A percentile compares a stretch with the other conserved stretches of the same genome.
phyloP scores from a whole-genome alignment of 1,140 invertebrate species.

The Papilio machaon region DNA sequence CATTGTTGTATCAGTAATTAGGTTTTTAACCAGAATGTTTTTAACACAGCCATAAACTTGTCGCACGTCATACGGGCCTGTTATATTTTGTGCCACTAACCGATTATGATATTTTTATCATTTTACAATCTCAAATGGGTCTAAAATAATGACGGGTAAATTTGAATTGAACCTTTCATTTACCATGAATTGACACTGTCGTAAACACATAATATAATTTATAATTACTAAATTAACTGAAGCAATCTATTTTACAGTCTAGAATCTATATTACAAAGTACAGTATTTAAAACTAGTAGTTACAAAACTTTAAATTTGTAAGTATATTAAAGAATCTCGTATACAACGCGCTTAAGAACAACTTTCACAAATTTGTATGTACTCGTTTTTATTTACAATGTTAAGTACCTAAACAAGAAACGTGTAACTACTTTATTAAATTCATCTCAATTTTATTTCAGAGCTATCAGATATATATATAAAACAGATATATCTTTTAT shows the following conservation, averaged over 20 bases:
- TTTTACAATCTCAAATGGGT: background rate
- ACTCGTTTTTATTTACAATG: background rate
- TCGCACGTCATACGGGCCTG: constrained; percentile 10
- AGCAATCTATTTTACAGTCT: too few relatives aligned
- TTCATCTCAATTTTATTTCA: background rate
- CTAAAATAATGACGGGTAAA: background rate
- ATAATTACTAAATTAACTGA: too few relatives aligned
- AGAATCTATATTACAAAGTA: too few relatives aligned
- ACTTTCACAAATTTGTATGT: constrained; percentile 17
- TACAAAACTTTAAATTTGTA: constrained; percentile 1
- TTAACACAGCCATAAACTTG: background rate
- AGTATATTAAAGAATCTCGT: background rate
- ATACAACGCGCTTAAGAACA: background rate
- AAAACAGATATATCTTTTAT: background rate
- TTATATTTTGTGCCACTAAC: background rate
- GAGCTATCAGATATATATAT: background rate
- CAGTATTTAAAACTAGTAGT: background rate
- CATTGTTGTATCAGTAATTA: background rate
- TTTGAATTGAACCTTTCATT: background rate
- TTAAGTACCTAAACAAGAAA: background rate
- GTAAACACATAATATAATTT: background rate
- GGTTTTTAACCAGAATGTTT: background rate
- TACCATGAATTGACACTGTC: background rate
- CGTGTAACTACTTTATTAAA: background rate
- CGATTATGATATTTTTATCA: background rate